These are phyloP conservation scores for Alosa alosa DNA, from an alignment of 2,113 vertebrate species.

Conservation along the genomic window DNA sequence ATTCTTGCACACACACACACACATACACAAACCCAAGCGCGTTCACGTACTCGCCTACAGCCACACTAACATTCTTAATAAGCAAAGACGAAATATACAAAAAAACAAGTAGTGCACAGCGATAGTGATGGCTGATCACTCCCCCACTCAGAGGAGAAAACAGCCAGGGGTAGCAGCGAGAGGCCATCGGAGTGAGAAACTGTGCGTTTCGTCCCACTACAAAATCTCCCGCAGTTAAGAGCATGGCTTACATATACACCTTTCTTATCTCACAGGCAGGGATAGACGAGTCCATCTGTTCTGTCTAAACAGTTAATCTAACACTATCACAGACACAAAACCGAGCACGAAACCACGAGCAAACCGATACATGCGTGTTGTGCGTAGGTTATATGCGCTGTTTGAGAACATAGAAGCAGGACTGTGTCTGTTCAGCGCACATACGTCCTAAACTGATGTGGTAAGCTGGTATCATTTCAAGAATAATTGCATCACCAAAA, in stretches of 20 bases:
- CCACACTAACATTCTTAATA: not conserved
- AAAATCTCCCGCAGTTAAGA: conserved; percentile 11
- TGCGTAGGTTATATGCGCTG: not conserved
- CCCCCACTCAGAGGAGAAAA: not conserved
- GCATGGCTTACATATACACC: not conserved
- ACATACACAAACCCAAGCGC: not conserved
- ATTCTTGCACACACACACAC: not conserved
- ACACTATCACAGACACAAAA: not conserved
- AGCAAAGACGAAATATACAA: not conserved
- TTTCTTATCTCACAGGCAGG: not conserved
- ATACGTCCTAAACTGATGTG: not conserved
- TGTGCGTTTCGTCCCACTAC: not conserved
- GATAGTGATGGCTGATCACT: not conserved
- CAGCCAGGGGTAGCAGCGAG: not conserved
- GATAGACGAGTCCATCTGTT: not conserved
- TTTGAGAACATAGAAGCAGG: not conserved
- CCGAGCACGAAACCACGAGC: not conserved
- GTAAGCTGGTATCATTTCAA: not conserved
- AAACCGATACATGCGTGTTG: not conserved
- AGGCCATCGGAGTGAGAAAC: not conserved
- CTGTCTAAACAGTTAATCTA: not conserved
- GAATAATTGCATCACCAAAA: not conserved
- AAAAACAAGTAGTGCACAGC: not conserved
- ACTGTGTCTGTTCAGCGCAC: not conserved
- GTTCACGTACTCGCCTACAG: not conserved